Base-by-base conservation (phyloP, 2,888 invertebrate species). In the Spodoptera exigua region DNA sequence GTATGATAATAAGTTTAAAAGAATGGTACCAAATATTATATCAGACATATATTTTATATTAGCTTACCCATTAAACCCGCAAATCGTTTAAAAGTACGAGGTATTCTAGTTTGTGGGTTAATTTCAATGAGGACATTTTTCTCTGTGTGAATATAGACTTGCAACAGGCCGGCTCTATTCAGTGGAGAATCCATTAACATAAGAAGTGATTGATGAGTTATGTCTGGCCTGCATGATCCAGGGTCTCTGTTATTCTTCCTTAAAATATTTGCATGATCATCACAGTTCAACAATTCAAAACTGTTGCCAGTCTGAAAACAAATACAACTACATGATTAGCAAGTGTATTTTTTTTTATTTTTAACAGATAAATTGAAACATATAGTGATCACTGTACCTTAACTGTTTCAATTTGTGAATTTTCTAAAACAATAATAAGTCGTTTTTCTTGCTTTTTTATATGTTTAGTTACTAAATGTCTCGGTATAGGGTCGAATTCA, bases 181-280 rank as follows among this genome's bases (percentile, higher is more conserved):
- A 99, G 91, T 0, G 99, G 99, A 64, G 99, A 99, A 88, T 99
- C 99, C 94, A 99, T 96, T 46, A 99, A 94, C 99, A 99, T 99
- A 0, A 99, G 94, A 13, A 99, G 94, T 86, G 99, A 99, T 89
- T 99, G 99, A 89, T 99, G 99, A 0, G 98, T 96, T 64, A 99
- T 99, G 84, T 99, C 99, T 0, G 99, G 99, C 32, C 99, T 95
- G 82, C 98, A 98, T 2, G 97, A 95, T 0, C 98, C 97, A 0
- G 97, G 97, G 80, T 99, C 98, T 61, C 98, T 95, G 76, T 97
- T 97, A 86, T 97, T 97, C 86, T 97, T 99, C 74, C 97, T 96
- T 74, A 99, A 94, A 65, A 98, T 96, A 73, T 96, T 94, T 18
- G 95, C 95, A 89, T 99, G 99, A 84, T 99, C 98, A 88, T 99